Conservation (phyloP, 2,888 invertebrate genomes). For the Eueremaeus valkanovi region DNA sequence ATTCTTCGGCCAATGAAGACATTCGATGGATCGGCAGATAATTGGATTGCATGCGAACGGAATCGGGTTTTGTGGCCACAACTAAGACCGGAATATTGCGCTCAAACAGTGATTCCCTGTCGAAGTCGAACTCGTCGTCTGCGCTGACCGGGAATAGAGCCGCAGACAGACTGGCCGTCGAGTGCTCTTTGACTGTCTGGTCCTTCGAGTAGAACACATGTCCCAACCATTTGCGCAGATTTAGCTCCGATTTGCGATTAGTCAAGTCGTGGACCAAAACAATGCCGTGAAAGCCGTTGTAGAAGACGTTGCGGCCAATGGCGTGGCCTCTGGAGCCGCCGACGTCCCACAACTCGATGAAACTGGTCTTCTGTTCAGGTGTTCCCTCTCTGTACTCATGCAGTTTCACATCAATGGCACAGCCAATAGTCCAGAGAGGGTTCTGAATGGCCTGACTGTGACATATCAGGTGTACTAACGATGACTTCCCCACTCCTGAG, state of each 20-base stretch:
- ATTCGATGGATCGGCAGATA: conserved; percentile 58
- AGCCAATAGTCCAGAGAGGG: conserved; percentile 94
- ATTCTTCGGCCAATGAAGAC: conserved; percentile 76
- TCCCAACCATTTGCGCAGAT: conserved; percentile 85
- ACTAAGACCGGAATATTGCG: conserved; percentile 83
- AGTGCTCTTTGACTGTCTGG: not conserved
- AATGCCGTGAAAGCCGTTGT: conserved; percentile 87
- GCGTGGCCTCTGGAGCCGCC: conserved; percentile 91
- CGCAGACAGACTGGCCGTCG: conserved; percentile 11
- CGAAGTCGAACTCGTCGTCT: conserved; percentile 50
- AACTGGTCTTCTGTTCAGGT: conserved; percentile 80
- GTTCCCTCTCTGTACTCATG: conserved; percentile 94
- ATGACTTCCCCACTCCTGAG: conserved; percentile 95
- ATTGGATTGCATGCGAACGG: conserved; percentile 55
- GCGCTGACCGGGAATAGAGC: conserved; percentile 28
- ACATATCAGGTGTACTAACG: conserved; percentile 83
- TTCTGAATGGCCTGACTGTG: conserved; percentile 77
- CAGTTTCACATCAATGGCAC: conserved; percentile 89
- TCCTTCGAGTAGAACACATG: conserved; percentile 61
- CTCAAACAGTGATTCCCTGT: conserved; percentile 55
- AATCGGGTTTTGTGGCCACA: conserved; percentile 87
- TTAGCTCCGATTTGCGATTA: conserved; percentile 90
- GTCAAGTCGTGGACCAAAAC: conserved; percentile 95
- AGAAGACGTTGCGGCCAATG: conserved; percentile 89
- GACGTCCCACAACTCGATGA: conserved; percentile 94